These are phyloP conservation scores for Acridotheres tristis DNA, from an alignment of 2,797 vertebrate species.

Conservation along the genomic window DNA sequence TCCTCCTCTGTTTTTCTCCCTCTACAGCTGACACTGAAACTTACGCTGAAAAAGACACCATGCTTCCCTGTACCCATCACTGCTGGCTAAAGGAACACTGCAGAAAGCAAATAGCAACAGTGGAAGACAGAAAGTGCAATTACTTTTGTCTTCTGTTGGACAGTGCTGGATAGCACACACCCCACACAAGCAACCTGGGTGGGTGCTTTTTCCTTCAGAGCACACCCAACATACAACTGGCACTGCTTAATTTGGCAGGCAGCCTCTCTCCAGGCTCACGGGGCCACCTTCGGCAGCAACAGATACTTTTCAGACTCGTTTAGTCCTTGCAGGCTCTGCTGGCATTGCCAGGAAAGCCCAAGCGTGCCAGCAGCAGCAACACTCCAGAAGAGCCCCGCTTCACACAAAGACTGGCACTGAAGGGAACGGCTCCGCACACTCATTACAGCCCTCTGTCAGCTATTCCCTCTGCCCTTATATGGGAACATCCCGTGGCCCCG, in stretches of 20 bases:
- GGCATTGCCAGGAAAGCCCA: constrained; percentile 14
- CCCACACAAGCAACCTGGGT: not conserved
- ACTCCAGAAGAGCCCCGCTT: not conserved
- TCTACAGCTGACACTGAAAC: not conserved
- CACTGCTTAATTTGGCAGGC: not conserved
- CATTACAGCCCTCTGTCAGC: constrained; percentile 7
- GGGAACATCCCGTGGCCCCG: constrained; percentile 8
- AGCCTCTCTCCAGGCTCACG: not conserved
- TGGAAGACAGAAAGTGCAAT: not conserved
- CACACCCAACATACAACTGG: not conserved
- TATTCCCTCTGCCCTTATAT: constrained; percentile 60
- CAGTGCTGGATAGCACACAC: not conserved
- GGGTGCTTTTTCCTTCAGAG: constrained; percentile 20
- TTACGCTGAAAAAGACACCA: not conserved
- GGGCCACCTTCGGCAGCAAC: constrained; percentile 26
- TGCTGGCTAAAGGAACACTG: not conserved
- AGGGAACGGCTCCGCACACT: not conserved
- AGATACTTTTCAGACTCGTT: constrained; percentile 14
- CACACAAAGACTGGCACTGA: constrained; percentile 41
- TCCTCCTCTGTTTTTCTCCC: not conserved
- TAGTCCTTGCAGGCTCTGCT: not conserved
- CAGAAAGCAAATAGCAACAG: not conserved
- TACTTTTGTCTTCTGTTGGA: not conserved
- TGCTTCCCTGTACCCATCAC: not conserved
- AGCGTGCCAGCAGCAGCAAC: constrained; percentile 34